These are phyloP conservation scores for Phallusia fumigata DNA, from an alignment of 23 tunicate genomes.

Conservation along the genomic window DNA sequence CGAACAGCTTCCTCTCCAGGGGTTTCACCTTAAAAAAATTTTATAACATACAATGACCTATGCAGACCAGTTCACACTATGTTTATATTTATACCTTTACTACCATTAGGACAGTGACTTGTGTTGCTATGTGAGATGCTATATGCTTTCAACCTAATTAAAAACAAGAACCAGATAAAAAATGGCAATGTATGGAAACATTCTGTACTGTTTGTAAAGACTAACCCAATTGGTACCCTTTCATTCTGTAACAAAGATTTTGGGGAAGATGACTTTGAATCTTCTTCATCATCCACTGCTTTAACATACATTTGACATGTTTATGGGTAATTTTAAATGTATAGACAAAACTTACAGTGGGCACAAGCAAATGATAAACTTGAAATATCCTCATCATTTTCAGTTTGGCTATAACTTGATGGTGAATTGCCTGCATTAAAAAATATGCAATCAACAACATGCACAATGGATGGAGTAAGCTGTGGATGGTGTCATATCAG, in stretches of 20 bases:
- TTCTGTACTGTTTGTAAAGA: neutral
- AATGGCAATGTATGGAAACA: neutral
- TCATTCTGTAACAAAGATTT: neutral
- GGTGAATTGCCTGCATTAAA: slow-evolving; percentile 6
- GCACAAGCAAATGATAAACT: neutral
- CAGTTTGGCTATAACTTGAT: neutral
- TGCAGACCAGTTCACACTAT: neutral
- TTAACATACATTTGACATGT: neutral
- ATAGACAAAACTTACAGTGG: neutral
- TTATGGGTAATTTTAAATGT: neutral
- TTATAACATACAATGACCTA: no score
- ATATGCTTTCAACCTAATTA: neutral
- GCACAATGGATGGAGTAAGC: neutral
- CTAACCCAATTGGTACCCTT: neutral
- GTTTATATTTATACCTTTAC: neutral
- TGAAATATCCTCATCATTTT: slow-evolving; percentile 4
- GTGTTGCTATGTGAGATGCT: neutral
- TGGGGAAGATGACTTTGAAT: slow-evolving; percentile 1
- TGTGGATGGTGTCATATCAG: neutral
- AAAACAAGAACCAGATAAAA: neutral
- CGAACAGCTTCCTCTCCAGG: neutral
- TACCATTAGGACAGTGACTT: neutral
- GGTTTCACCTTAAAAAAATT: neutral
- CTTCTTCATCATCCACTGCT: slow-evolving; percentile 1
- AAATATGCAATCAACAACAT: neutral